Conservation (phyloP, 2,113 vertebrate genomes). For the Megaceryle torquata region DNA sequence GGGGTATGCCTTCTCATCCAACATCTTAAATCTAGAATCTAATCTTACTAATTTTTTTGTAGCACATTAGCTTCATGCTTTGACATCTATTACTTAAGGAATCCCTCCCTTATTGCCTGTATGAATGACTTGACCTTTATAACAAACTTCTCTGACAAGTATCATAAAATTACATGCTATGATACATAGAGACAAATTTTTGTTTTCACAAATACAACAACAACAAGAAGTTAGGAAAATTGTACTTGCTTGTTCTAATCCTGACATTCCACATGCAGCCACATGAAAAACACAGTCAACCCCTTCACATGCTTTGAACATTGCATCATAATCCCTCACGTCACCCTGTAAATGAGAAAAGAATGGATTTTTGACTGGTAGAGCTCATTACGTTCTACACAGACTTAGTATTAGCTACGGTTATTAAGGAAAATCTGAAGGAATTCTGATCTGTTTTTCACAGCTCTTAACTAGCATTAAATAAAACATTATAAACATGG, state of each 20-base stretch:
- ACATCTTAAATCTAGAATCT: background rate
- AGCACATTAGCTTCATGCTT: background rate
- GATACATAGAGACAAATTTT: background rate
- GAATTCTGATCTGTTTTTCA: background rate
- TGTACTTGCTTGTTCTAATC: conserved; percentile 85
- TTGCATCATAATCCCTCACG: conserved; percentile 83
- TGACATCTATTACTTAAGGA: background rate
- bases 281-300: conserved; percentile 91
- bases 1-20: background rate
- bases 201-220: background rate
- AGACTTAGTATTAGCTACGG: background rate
- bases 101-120: background rate
- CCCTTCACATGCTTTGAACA: conserved; percentile 82
- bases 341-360: conserved; percentile 79
- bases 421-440: background rate
- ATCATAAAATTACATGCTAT: background rate
- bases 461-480: background rate
- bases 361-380: background rate
- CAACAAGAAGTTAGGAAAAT: background rate
- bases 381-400: background rate
- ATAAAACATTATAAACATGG: background rate
- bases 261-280: conserved; percentile 91
- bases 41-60: background rate
- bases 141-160: background rate
- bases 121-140: background rate